These are phyloP conservation scores for Dipodomys merriami DNA, from an alignment of 2,113 vertebrate genomes.

Conservation along the genomic window DNA sequence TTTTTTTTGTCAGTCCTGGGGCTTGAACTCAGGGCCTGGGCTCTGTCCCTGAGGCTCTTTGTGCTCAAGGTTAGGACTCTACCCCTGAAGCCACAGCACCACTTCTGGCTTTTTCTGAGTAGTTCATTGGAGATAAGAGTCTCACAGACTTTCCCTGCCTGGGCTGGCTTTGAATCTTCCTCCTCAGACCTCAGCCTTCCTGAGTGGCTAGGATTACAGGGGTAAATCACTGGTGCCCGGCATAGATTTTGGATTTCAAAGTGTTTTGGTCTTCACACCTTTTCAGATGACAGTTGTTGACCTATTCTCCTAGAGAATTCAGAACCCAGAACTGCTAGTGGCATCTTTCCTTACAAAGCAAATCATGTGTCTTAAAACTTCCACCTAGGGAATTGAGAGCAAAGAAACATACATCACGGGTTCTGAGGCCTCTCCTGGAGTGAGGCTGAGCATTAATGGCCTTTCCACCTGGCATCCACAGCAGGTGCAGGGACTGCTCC, in stretches of 20 bases:
- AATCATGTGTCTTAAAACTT: slow-evolving; percentile 80
- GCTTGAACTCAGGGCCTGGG: no score
- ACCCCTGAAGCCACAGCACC: no score
- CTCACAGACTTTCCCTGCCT: no score
- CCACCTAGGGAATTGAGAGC: slow-evolving; percentile 75
- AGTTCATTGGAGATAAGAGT: no score
- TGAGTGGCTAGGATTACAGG: no score
- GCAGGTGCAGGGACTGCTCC: not conserved
- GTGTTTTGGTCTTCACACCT: not conserved
- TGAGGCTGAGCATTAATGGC: no score
- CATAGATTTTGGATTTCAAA: not conserved
- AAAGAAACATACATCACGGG: slow-evolving; percentile 72
- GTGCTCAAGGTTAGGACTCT: no score
- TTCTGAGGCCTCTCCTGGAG: not conserved
- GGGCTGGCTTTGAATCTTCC: no score
- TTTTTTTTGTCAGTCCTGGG: not conserved
- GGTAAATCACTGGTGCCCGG: no score
- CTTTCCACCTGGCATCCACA: not conserved
- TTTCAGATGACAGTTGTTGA: not conserved
- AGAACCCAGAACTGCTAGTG: not conserved
- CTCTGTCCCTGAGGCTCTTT: no score
- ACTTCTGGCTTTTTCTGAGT: no score
- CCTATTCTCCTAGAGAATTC: not conserved
- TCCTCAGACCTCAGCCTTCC: no score
- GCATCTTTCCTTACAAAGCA: slow-evolving; percentile 47